These are phyloP conservation scores for Glossophaga mutica DNA, from an alignment of 2,797 vertebrate species.

Conservation along the genomic window DNA sequence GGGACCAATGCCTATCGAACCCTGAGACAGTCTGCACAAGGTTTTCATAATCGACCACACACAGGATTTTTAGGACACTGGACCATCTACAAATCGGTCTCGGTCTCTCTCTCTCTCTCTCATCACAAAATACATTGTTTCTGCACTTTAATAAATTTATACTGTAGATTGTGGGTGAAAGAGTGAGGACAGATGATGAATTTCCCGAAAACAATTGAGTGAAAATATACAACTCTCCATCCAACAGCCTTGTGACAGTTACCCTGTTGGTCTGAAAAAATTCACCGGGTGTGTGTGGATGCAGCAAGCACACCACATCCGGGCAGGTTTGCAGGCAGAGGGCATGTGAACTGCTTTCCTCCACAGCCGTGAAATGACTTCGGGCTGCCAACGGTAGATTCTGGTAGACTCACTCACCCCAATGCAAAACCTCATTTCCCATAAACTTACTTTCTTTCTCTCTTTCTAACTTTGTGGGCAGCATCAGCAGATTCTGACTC, in stretches of 20 bases:
- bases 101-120: no score
- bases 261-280: neutral
- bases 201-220: neutral
- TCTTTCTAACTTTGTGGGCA: neutral
- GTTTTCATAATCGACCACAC: neutral
- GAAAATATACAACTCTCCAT: neutral
- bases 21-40: neutral
- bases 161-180: neutral
- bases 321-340: neutral
- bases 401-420: neutral
- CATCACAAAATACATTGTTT: neutral
- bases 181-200: neutral
- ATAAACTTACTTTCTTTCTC: neutral
- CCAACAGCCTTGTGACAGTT: neutral
- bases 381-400: neutral
- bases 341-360: accelerated
- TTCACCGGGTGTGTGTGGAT: neutral
- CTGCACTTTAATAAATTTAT: neutral
- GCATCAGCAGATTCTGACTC: neutral
- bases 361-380: neutral
- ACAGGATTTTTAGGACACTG: neutral
- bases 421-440: neutral
- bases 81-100: neutral
- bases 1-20: neutral
- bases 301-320: neutral